A percentile compares a stretch with the other conserved stretches of the same genome.
These are phyloP conservation scores for Halcyon smyrnensis DNA, from an alignment of 2,797 vertebrate species.

Conservation along the genomic window DNA sequence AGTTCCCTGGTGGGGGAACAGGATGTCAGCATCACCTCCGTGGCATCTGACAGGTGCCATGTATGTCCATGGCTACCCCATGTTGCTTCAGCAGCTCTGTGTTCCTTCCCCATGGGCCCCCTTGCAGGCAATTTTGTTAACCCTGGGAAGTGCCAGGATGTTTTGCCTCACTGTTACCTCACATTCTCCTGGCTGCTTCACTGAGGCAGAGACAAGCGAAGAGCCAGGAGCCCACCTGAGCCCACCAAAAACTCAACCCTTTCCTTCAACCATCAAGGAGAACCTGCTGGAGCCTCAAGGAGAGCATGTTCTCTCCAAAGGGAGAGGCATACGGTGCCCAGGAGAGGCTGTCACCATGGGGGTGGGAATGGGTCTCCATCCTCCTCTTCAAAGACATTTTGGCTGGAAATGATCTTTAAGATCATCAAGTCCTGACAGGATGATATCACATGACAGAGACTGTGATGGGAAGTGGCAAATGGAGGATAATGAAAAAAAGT, in stretches of 20 bases:
- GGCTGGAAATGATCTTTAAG: too few relatives aligned
- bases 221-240: not conserved
- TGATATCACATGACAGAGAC: not conserved
- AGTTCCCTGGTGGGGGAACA: not conserved
- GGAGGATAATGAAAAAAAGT: not conserved
- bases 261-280: not conserved
- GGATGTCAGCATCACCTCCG: not conserved
- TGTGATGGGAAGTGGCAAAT: not conserved
- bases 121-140: not conserved
- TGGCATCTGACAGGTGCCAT: not conserved
- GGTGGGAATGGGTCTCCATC: not conserved
- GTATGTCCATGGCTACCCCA: rapidly evolving
- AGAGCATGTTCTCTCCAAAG: rapidly evolving
- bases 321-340: not conserved
- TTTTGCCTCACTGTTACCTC: not conserved
- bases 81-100: not conserved
- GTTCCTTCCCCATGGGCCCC: not conserved
- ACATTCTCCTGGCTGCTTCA: not conserved
- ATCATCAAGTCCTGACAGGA: too few relatives aligned
- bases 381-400: not conserved
- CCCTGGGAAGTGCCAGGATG: not conserved
- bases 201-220: not conserved
- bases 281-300: not conserved
- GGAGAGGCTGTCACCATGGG: not conserved
- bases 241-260: not conserved